Conservation (phyloP, 2,113 vertebrate species). For the Calyptomena viridis region DNA sequence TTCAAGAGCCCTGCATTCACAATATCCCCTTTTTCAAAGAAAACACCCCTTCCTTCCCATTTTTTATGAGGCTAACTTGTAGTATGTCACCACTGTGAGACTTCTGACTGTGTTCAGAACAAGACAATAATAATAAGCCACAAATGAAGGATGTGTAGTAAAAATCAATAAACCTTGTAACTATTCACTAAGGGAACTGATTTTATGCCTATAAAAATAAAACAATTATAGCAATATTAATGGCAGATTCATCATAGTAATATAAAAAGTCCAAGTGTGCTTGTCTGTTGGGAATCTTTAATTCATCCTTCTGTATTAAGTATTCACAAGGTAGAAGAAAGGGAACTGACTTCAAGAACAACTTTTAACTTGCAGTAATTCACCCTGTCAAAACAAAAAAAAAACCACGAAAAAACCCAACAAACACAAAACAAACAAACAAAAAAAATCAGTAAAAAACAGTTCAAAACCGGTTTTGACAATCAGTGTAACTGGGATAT, state of each 20-base stretch:
- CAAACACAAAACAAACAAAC: background rate
- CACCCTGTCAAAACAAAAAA: conserved; percentile 56
- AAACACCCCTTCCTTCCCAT: conserved; percentile 64
- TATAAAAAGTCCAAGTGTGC: conserved; percentile 74
- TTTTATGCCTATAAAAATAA: conserved; percentile 78
- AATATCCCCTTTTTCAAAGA: conserved; percentile 56
- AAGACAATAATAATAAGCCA: conserved; percentile 68
- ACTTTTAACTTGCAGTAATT: conserved; percentile 62
- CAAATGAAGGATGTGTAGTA: conserved; percentile 74
- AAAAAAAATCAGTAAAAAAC: background rate
- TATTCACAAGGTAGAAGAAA: conserved; percentile 62
- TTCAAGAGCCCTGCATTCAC: conserved; percentile 65
- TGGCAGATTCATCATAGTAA: conserved; percentile 74
- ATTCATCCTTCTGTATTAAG: conserved; percentile 64
- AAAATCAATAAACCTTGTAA: conserved; percentile 81
- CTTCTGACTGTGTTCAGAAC: conserved; percentile 66
- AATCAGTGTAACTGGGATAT: background rate
- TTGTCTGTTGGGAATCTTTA: conserved; percentile 76
- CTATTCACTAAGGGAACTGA: conserved; percentile 75
- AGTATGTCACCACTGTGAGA: conserved; percentile 59
- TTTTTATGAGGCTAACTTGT: conserved; percentile 68
- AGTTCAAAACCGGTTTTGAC: conserved; percentile 37
- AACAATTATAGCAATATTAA: conserved; percentile 78
- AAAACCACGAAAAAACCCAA: background rate
- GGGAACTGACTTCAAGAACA: conserved; percentile 41